These are phyloP conservation scores for Scaptomyza parva DNA, from an alignment of 2,888 invertebrate species.

Conservation along the genomic window DNA sequence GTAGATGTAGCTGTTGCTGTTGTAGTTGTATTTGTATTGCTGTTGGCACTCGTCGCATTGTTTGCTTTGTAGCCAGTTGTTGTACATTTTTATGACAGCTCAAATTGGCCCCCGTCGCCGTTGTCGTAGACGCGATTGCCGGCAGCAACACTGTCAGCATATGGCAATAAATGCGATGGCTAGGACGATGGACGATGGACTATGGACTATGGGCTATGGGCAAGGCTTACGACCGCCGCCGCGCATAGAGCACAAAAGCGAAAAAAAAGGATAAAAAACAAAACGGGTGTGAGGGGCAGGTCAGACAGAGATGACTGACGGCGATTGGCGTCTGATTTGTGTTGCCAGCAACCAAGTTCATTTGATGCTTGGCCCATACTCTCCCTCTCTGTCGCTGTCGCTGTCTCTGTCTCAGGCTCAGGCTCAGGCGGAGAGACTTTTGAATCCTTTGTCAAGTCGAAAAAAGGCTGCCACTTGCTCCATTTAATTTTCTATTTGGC, in stretches of 20 bases:
- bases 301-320: conserved; percentile 51
- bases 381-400: no score
- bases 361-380: conserved; percentile 49
- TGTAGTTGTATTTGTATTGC: conserved; percentile 52
- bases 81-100: conserved; percentile 80
- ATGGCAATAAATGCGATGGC: conserved; percentile 73
- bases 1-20: conserved; percentile 32
- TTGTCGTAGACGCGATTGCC: conserved; percentile 48
- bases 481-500: conserved; percentile 74
- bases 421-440: background rate
- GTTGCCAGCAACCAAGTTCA: conserved; percentile 57
- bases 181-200: conserved; percentile 31
- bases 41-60: conserved; percentile 79
- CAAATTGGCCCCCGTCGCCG: conserved; percentile 78
- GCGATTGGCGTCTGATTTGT: conserved; percentile 73
- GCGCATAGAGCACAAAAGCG: background rate
- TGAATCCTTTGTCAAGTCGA: conserved; percentile 1
- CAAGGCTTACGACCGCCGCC: conserved; percentile 3
- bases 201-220: conserved; percentile 12
- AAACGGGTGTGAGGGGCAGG: conserved; percentile 3
- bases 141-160: conserved; percentile 78
- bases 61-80: conserved; percentile 78
- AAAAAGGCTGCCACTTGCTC: conserved; percentile 27
- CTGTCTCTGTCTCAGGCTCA: background rate
- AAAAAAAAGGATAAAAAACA: background rate